A percentile compares a stretch with the other conserved stretches of the same genome.
These are phyloP conservation scores for Gasterosteus nipponicus DNA, from an alignment of 2,113 vertebrate genomes.

Conservation along the genomic window DNA sequence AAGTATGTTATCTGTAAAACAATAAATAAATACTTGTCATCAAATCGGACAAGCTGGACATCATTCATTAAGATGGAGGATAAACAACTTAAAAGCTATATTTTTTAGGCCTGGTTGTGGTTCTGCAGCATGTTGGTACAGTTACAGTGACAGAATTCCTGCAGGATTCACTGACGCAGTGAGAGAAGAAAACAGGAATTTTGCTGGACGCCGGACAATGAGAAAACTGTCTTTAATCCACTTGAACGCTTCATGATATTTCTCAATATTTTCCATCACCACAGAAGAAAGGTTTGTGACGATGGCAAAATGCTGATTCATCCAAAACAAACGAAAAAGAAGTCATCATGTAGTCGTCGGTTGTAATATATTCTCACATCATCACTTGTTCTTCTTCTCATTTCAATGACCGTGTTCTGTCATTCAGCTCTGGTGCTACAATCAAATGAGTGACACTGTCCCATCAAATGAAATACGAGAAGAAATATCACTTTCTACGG, in stretches of 20 bases:
- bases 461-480: conserved; percentile 32
- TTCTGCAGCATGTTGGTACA: conserved; percentile 45
- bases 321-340: conserved; percentile 64
- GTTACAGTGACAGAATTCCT: conserved; percentile 10
- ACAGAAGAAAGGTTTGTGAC: conserved; percentile 8
- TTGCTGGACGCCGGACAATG: conserved; percentile 26
- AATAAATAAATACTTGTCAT: conserved; percentile 82
- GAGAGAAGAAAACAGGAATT: conserved; percentile 23
- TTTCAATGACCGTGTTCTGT: conserved; percentile 13
- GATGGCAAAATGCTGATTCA: conserved; percentile 66
- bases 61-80: conserved; percentile 67
- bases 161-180: conserved; percentile 15
- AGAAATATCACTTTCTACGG: conserved; percentile 51
- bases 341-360: conserved; percentile 7
- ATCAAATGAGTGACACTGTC: conserved; percentile 21
- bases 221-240: conserved; percentile 13
- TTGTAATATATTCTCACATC: conserved; percentile 1
- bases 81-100: conserved; percentile 2
- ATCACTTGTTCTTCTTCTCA: conserved; percentile 4
- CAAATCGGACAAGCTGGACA: conserved; percentile 71
- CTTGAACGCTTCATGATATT: conserved; percentile 14
- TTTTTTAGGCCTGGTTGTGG: conserved; percentile 47
- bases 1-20: conserved; percentile 82
- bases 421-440: conserved; percentile 47
- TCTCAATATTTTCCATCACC: conserved; percentile 3